Evolutionary conservation across 2,113 vertebrate species (phyloP).

Genomic region (Istiophorus platypterus): DNA sequence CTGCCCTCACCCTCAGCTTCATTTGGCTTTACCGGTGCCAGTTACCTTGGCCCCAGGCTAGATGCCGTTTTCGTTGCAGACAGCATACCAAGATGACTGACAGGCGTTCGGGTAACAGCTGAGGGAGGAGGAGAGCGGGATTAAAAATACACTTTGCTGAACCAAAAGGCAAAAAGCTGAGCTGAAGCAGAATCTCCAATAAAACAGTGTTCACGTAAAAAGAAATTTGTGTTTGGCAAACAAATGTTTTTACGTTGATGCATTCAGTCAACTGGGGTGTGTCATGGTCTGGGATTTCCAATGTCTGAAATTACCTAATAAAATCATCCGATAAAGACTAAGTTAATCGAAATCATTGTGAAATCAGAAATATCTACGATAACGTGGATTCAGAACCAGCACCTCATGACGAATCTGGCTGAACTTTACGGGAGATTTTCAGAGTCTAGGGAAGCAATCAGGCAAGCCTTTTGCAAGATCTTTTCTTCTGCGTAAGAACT

Average conservation of each 20-base stretch:
- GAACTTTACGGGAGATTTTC: not conserved
- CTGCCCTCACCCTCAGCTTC: slow-evolving; percentile 8
- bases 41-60: slow-evolving; percentile 14
- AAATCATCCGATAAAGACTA: slow-evolving; percentile 32
- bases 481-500: slow-evolving; percentile 51
- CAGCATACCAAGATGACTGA: slow-evolving; percentile 38
- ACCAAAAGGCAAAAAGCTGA: slow-evolving; percentile 7
- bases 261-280: slow-evolving; percentile 15
- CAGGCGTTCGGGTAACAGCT: not conserved
- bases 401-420: not conserved
- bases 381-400: not conserved
- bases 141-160: not conserved
- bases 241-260: slow-evolving; percentile 15
- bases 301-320: slow-evolving; percentile 3
- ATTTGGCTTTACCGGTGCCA: slow-evolving; percentile 9
- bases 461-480: not conserved
- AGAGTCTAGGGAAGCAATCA: slow-evolving; percentile 1
- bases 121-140: not conserved
- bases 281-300: slow-evolving; percentile 23
- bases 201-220: not conserved
- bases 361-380: slow-evolving; percentile 27
- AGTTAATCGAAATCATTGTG: slow-evolving; percentile 3
- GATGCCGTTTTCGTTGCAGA: slow-evolving; percentile 13
- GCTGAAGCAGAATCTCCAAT: slow-evolving; percentile 19
- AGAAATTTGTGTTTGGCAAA: slow-evolving; percentile 44